Evolutionary conservation across 2,113 vertebrate species (phyloP), one percentile per base, ranked within the genome.

Genomic region (Corythornis vintsioides): DNA sequence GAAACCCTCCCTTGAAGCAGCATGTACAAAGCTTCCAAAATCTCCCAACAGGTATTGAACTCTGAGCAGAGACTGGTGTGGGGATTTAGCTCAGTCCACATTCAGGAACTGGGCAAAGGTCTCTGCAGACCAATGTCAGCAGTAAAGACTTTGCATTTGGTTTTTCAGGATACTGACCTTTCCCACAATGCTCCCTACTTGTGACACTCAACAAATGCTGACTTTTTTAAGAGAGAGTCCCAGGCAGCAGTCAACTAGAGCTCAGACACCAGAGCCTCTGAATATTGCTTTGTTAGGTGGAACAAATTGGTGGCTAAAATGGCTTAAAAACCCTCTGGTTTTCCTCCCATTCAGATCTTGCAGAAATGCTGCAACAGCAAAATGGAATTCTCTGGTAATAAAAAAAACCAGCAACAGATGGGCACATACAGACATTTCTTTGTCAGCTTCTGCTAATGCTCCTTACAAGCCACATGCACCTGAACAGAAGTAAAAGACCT

Each of bases 111-210:
- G 57, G 13, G 50, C 63, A 93, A 89, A 90, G 55, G 63, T 92
- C 66, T 96, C 81, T 66, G 84, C 63, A 95, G 81, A 94, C 79
- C 43, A 83, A 60, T 15, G 19, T 33, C 31, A 79, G 29, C 42
- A 35, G 55, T 31, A 18, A 85, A 91, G 78, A 50, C 59, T 79
- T 7, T 17, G 17, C 56, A 78, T 84, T 60, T 83, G 43, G 50
- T 28, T 83, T 83, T 86, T 52, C 1, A 1, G 74, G 75, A 90
- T 69, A 45, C 13, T 57, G 87, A 29, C 50, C 55, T 84, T 61
- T 76, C 67, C 84, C 60, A 87, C 26, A 90, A 71, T 1, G 35
- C 70, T 90, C 85, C 7, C 14, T 19, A 48, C 40, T 72, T 91
- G 42, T 21, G 29, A 65, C 38, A 63, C 31, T 61, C 70, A 73